Evolutionary conservation across 2,797 vertebrate genomes (phyloP), one percentile per base, ranked within the genome.

Genomic region (Arctocebus calabarensis): DNA sequence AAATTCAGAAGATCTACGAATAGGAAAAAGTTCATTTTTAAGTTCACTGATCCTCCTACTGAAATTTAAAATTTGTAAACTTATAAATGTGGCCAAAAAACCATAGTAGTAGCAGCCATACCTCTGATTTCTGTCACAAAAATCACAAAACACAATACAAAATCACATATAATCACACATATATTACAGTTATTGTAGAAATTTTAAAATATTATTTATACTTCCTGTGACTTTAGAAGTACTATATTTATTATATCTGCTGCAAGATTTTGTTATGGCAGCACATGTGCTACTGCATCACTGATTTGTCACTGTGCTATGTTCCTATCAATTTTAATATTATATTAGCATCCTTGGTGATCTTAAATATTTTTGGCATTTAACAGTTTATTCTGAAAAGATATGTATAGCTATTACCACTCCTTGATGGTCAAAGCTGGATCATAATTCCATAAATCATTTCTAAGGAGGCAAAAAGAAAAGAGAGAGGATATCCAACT

Each of bases 131-230:
- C 45, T 57, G 32, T 78, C 52, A 85, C 32, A 83, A 62, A 62
- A 62, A 62, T 62, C 61, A 62, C 61, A 62, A 62, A 62, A 23
- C 61, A 62, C 61, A 62, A 62, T 57, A 32, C 12, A 90, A 75
- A 86, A 52, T 62, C 40, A 62, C 45, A 52, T 32, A 83, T 22
- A 82, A 29, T 64, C 79, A 77, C 22, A 48, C 89, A 52, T 5
- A 78, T 29, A 23, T 86, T 62, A 86, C 32, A 43, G 34, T 66
- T 84, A 45, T 57, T 77, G 13, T 25, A 83, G 25, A n/a, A 66
- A 95, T 57, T 71, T 74, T 43, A 64, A 89, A 95, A 85, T 79
- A 81, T 81, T 79, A 81, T 81, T 64, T 52, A 45, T 66, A 83
- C 3, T 85, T 71, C 22, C 16, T 32, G 57, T 40, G 77, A 84